A percentile compares a stretch with the other conserved stretches of the same genome.
Conservation (phyloP, 2,888 invertebrate genomes). For the Teinopalpus imperialis region DNA sequence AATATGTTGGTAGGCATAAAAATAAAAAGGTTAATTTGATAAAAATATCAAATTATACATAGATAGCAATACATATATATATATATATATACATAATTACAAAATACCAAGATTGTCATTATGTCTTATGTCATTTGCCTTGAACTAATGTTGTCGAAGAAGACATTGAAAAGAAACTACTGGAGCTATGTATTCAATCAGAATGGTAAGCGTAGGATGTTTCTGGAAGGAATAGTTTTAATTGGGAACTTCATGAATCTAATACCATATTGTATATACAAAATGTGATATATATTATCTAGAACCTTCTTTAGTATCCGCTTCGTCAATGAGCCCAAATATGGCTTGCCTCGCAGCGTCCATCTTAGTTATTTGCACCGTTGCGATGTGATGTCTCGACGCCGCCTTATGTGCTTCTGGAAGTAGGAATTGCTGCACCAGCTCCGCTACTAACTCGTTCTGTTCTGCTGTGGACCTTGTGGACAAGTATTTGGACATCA, state of each 20-base stretch:
- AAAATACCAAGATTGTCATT: too few species aligned
- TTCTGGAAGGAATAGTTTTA: too few species aligned
- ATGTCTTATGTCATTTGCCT: too few species aligned
- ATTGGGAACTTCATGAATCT: too few species aligned
- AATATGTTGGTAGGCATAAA: too few species aligned
- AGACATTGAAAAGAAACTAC: too few species aligned
- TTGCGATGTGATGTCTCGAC: slow-evolving; percentile 44
- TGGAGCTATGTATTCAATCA: too few species aligned
- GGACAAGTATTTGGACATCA: not conserved
- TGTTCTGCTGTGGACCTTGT: slow-evolving; percentile 68
- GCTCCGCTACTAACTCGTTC: slow-evolving; percentile 79
- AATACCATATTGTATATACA: not conserved
- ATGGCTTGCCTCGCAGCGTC: slow-evolving; percentile 48
- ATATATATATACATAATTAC: too few species aligned
- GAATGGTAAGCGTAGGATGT: too few species aligned
- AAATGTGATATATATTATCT: not conserved
- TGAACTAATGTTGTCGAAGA: not conserved
- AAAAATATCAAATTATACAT: too few species aligned
- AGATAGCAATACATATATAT: too few species aligned
- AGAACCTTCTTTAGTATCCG: slow-evolving; percentile 43
- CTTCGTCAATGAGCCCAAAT: slow-evolving; percentile 51
- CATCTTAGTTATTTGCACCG: slow-evolving; percentile 45
- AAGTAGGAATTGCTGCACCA: slow-evolving; percentile 82
- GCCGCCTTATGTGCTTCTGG: slow-evolving; percentile 71
- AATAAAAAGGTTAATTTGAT: too few species aligned